phyloP scores from a whole-genome alignment of 1,140 invertebrate genomes.

The Cotesia typhae region DNA sequence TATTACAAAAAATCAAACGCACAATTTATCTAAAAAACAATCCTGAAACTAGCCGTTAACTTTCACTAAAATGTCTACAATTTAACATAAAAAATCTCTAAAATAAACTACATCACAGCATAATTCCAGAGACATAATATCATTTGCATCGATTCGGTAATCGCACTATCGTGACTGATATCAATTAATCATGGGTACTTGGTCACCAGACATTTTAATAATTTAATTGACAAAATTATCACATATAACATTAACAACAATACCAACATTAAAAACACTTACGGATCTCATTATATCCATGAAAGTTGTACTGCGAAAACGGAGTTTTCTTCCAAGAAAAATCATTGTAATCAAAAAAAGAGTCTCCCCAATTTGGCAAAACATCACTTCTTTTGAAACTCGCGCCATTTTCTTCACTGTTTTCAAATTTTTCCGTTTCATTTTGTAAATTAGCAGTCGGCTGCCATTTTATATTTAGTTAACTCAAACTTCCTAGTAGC shows the following conservation, averaged over 20 bases:
- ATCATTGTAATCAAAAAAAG: conserved; percentile 28
- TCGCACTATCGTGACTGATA: too few relatives aligned
- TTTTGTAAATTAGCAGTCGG: background rate
- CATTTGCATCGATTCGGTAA: too few relatives aligned
- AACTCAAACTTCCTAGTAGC: background rate
- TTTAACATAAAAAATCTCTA: too few relatives aligned
- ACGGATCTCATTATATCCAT: conserved; percentile 42
- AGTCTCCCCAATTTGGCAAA: background rate
- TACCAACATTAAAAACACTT: conserved; percentile 24
- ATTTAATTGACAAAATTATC: too few relatives aligned
- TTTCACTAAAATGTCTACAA: too few relatives aligned
- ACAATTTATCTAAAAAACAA: too few relatives aligned
- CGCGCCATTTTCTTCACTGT: background rate
- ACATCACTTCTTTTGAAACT: background rate
- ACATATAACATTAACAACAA: background rate
- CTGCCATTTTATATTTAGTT: background rate
- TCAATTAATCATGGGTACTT: too few relatives aligned
- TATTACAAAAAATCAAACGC: too few relatives aligned
- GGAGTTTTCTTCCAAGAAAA: conserved; percentile 27
- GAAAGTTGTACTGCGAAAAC: conserved; percentile 24
- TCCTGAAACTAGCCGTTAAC: too few relatives aligned
- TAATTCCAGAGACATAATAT: too few relatives aligned
- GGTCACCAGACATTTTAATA: too few relatives aligned
- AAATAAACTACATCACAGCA: too few relatives aligned
- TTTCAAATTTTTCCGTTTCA: background rate